Base-by-base conservation (phyloP, 2,888 invertebrate species). In the Coleophora flavipennella region DNA sequence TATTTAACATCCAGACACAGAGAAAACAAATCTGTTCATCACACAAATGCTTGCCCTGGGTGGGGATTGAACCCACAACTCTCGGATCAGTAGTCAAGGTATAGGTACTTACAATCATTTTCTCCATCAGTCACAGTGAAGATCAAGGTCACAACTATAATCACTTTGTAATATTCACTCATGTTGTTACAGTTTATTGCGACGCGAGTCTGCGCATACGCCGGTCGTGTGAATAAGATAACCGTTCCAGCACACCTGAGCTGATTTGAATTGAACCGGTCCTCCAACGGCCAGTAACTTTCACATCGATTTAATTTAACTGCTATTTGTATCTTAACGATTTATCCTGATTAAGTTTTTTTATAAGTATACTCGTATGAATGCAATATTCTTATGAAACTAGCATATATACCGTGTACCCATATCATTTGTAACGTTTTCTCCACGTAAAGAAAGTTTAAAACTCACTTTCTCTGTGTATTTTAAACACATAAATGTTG, bases 191-290 rank as follows among this genome's bases (percentile, higher is more conserved):
- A 41, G 47, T 43, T 50, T 50, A 47, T 51, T 50, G 48, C 47
- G 42, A 51, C 53, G 59, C 55, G 59, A 65, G 59, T 59, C 55
- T 59, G 58, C 56, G 58, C 65, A 61, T 62, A 57, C 68, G 63
- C 49, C 58, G 53, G 54, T 61, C 59, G 67, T 64, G 51, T 67
- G 67, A 66, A 69, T 70, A 63, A 65, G 59, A 58, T 62, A 53
- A 53, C 54, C 70, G 67, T 59, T 73, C 61, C 67, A 75, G 66
- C 78, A 75, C 62, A 55, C 67, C 53, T 59, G 54, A 57, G 59
- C 54, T 57, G 62, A 64, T 60, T 58, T 54, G 53, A 73, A 78
- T 58, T 54, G 53, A 73, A 78, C 80, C 78, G 75, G 83, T 80
- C 68, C 57, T 80, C 68, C 57, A 63, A 49, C 62, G 57, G 62